phyloP scores from a whole-genome alignment of 2,797 vertebrate species.

The Falco columbarius region DNA sequence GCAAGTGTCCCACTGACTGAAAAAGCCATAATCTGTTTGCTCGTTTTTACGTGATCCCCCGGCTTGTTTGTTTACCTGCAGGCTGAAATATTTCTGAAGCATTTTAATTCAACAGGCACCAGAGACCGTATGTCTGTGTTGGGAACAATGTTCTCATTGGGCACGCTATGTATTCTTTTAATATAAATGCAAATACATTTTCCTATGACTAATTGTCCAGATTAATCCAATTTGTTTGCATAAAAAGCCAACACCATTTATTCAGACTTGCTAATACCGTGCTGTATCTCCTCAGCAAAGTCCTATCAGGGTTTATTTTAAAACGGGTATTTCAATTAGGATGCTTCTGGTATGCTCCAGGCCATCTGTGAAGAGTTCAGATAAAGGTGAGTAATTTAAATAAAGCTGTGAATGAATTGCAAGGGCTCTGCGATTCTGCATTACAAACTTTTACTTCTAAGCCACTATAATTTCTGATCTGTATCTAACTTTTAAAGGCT shows the following conservation, averaged over 20 bases:
- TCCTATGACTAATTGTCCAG: constrained; percentile 41
- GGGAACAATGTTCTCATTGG: background rate
- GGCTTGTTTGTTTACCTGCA: background rate
- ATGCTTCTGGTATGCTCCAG: background rate
- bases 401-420: constrained; percentile 20
- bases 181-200: constrained; percentile 63
- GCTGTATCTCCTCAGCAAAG: background rate
- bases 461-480: background rate
- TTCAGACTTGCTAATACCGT: background rate
- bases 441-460: background rate
- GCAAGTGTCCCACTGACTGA: background rate
- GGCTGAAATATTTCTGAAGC: background rate
- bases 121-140: background rate
- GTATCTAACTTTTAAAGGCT: background rate
- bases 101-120: constrained; percentile 22
- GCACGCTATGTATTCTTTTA: background rate
- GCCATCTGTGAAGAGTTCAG: constrained; percentile 1
- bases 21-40: background rate
- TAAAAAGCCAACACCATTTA: constrained; percentile 27
- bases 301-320: constrained; percentile 11
- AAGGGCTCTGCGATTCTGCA: background rate
- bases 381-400: constrained; percentile 29
- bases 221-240: constrained; percentile 68
- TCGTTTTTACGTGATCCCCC: background rate
- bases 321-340: constrained; percentile 11